Conservation (phyloP, 2,888 invertebrate species). For the Dusona sp. region DNA sequence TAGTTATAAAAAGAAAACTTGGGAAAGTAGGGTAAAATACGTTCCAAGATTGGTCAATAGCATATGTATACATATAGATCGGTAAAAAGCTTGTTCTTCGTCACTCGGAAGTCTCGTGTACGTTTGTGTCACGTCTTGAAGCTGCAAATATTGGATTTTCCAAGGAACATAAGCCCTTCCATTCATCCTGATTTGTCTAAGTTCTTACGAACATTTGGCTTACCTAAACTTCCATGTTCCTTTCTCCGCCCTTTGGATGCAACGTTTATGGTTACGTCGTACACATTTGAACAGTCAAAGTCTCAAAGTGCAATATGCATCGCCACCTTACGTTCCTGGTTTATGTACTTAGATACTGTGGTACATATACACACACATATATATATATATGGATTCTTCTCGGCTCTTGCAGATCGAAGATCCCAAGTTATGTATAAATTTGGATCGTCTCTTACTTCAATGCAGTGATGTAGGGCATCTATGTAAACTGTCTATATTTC, state of each 20-base stretch:
- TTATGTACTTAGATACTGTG: slow-evolving; percentile 50
- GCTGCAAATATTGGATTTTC: slow-evolving; percentile 60
- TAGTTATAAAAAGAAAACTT: not conserved
- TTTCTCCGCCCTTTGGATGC: not conserved
- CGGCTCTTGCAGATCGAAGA: slow-evolving; percentile 46
- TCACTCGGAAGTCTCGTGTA: slow-evolving; percentile 7
- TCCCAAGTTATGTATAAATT: slow-evolving; percentile 1
- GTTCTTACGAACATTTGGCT: slow-evolving; percentile 63
- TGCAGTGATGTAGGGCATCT: slow-evolving; percentile 14
- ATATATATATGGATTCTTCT: not conserved
- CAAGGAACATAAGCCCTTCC: slow-evolving; percentile 43
- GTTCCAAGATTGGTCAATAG: slow-evolving; percentile 36
- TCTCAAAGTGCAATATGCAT: slow-evolving; percentile 63
- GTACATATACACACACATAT: too few species aligned
- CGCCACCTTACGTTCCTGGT: slow-evolving; percentile 60
- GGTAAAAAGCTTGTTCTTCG: slow-evolving; percentile 22
- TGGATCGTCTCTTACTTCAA: not conserved
- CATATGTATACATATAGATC: not conserved
- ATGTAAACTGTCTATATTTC: slow-evolving; percentile 21
- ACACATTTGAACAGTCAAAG: slow-evolving; percentile 53
- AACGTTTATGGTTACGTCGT: slow-evolving; percentile 48
- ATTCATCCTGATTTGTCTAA: slow-evolving; percentile 68
- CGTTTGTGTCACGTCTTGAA: slow-evolving; percentile 50
- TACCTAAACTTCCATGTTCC: slow-evolving; percentile 17
- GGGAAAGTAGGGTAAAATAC: slow-evolving; percentile 16